phyloP scores from a whole-genome alignment of 1,140 invertebrate species.

The Coenobita brevimanus region DNA sequence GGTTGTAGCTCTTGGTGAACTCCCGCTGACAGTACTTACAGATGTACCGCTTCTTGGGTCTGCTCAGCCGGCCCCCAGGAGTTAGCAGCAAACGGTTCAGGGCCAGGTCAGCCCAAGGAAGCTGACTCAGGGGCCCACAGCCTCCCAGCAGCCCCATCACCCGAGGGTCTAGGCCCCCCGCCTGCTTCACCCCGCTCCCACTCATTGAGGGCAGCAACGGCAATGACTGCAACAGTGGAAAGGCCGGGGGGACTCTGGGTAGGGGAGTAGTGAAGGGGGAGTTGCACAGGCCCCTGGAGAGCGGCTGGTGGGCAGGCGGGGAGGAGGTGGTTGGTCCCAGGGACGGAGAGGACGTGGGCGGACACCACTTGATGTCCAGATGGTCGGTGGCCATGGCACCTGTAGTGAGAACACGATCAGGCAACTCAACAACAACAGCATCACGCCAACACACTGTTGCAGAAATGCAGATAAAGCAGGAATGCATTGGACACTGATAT shows the following conservation, averaged over 20 bases:
- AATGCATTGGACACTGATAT: no score
- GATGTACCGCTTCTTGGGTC: slow-evolving; percentile 94
- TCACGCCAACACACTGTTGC: background rate
- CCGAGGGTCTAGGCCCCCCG: slow-evolving; percentile 42
- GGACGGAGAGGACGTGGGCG: slow-evolving; percentile 38
- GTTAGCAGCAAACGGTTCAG: slow-evolving; percentile 59
- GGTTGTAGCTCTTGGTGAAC: slow-evolving; percentile 69
- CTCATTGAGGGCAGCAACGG: slow-evolving; percentile 30
- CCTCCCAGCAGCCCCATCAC: slow-evolving; percentile 45
- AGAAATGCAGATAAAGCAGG: no score
- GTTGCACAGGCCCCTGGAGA: background rate
- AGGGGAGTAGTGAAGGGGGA: slow-evolving; percentile 23
- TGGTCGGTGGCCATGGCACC: slow-evolving; percentile 21
- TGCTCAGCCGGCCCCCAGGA: slow-evolving; percentile 75
- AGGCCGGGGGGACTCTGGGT: slow-evolving; percentile 14
- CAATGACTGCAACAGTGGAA: slow-evolving; percentile 39
- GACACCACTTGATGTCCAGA: slow-evolving; percentile 35
- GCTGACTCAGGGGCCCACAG: slow-evolving; percentile 38
- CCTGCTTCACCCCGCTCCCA: background rate
- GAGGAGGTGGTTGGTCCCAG: slow-evolving; percentile 30
- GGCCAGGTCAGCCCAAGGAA: slow-evolving; percentile 53
- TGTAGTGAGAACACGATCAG: slow-evolving; percentile 28
- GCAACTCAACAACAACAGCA: background rate
- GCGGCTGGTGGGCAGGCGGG: slow-evolving; percentile 51
- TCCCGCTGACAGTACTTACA: slow-evolving; percentile 68